These are phyloP conservation scores for Scaptomyza montana DNA, from an alignment of 1,140 invertebrate genomes.

Conservation along the genomic window DNA sequence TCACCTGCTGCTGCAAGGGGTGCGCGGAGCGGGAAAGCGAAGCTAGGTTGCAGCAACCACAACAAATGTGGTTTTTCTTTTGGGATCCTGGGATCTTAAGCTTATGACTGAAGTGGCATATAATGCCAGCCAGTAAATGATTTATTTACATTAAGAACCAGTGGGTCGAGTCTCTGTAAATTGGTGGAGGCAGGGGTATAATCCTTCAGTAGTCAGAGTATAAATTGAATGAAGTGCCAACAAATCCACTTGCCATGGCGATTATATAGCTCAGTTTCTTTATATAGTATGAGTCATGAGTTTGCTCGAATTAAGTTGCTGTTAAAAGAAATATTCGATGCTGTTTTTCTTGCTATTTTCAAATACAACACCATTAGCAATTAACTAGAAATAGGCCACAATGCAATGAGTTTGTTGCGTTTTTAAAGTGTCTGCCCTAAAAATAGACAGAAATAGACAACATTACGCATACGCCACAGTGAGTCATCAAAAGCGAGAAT, in stretches of 20 bases:
- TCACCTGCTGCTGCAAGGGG: constrained; percentile 35
- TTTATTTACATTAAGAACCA: constrained; percentile 38
- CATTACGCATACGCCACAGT: constrained; percentile 37
- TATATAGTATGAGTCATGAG: constrained; percentile 9
- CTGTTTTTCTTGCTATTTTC: not conserved
- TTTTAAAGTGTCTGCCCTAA: constrained; percentile 24
- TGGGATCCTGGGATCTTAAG: constrained; percentile 37
- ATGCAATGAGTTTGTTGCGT: constrained; percentile 15
- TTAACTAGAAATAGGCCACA: constrained; percentile 20
- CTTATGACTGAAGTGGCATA: constrained; percentile 36
- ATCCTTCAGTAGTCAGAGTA: not conserved
- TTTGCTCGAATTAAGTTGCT: constrained; percentile 28
- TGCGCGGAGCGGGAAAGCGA: not conserved
- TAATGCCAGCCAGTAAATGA: constrained; percentile 44
- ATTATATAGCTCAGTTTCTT: constrained; percentile 10
- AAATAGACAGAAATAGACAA: constrained; percentile 23
- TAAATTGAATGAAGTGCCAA: not conserved
- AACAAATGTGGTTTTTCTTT: constrained; percentile 51
- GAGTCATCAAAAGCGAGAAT: constrained; percentile 21
- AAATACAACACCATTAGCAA: constrained; percentile 17
- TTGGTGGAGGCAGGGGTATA: not conserved
- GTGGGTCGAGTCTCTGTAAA: not conserved
- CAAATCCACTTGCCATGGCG: constrained; percentile 20
- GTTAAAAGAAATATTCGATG: not conserved
- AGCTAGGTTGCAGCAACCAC: constrained; percentile 27